Base-by-base conservation (phyloP, 2,113 vertebrate species). In the Petrocephalus microphthalmus region DNA sequence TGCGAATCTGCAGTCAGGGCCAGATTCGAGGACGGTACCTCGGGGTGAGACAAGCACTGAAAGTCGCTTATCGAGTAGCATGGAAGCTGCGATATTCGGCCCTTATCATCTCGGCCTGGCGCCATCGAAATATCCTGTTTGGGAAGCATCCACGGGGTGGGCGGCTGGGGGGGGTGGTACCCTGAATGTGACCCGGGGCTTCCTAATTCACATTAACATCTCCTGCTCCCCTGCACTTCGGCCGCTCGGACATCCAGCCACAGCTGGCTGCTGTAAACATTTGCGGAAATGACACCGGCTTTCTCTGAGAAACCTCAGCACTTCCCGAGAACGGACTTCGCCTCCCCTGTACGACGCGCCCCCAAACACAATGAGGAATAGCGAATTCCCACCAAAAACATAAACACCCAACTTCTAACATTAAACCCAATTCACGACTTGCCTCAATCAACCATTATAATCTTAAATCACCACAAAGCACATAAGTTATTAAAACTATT, bases 1-100 rank as follows among this genome's bases (percentile, higher is more conserved):
- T 52, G 82, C 45, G 8, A 52, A 84, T 84, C 82, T 84, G 82
- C 82, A 84, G 82, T 84, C 37, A 42, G 53, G 53, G 33, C 56
- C 57, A 0, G 56, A 71, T 87, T 87, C 33, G 13, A 42, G 71
- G 37, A 78, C 33, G 5, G 17, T 10, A 13, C 71, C 71, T 78
- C 22, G 1, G 42, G 47, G 45, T 45, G 81, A 49, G 81, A 51
- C 20, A 45, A 47, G 15, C 33, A 78, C 71, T 15, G 2, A 33
- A 42, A 42, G 15, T 37, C 6, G 33, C 71, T 78, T 78, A 42
- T 13, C 71, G 5, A 78, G 33, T 78, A 37, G 33, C 67, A 78
- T 37, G 71, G 47, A 84, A 84, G 81, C 20, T n/a, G 20, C 37
- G 81, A 84, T 84, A 84, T 84, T 19, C 81, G 7, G 37, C 5